Evolutionary conservation across 1,140 invertebrate species (phyloP), one percentile per base, ranked within the genome.

Genomic region (Drosophila azteca): DNA sequence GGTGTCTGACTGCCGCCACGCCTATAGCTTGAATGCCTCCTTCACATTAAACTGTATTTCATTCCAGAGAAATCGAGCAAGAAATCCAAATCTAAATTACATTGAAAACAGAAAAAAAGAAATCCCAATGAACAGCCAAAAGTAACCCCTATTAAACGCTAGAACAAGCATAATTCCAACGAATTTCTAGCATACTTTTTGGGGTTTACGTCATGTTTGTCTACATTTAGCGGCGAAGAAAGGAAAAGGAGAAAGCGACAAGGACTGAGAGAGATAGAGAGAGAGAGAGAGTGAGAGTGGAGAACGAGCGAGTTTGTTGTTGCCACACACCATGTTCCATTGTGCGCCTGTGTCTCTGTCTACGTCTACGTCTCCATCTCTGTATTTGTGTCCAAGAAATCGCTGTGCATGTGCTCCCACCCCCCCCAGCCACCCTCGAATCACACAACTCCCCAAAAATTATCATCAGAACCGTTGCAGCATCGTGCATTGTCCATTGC

Each of bases 171-270:
- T 46, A 62, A 46, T 17, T 6, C 29, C 44, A 66, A 49, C 31
- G 82, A 79, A 58, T 77, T 51, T 39, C 55, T 63, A 73, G 81
- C 72, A 80, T 80, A 84, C 71, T 85, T 84, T 85, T 88, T 67
- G 69, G 67, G 79, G 83, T 87, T 87, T 88, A 87, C 83, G 83
- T 87, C 83, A 87, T 87, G 75, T 83, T 88, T 83, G 83, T 72
- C 75, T 60, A 79, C 74, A 35, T 35, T 35, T 35, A 35, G 31
- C 31, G 31, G 31, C 3, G 3, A 9, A 35, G 31, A 9, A 13
- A 39, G 11, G 35, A 39, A 35, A 11, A 11, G 31, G 9, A 35
- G 31, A 35, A 35, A 35, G 31, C 31, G 31, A 11, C 31, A 35
- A 9, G 9, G 8, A 9, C 8, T 9, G 35, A 11, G 35, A 39